Evolutionary conservation across 2,797 vertebrate species (phyloP).

Genomic region (Hemibagrus guttatus): DNA sequence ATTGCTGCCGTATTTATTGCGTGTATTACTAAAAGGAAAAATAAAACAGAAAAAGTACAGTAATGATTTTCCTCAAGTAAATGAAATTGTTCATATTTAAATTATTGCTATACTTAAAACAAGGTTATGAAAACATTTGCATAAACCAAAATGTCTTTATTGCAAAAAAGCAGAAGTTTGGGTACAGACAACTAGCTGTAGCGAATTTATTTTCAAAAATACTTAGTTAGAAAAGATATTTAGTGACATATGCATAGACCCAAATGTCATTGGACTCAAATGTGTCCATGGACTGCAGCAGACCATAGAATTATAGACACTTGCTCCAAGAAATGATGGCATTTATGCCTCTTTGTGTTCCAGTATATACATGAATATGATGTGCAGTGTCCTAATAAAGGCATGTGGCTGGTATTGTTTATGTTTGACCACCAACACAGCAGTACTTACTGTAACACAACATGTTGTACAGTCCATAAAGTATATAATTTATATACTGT

Average conservation of each 20-base stretch:
- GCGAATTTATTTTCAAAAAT: neutral
- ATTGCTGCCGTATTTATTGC: too few relatives aligned
- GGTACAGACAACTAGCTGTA: neutral
- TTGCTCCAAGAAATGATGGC: neutral
- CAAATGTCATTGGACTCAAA: neutral
- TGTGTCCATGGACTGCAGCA: neutral
- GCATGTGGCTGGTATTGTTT: neutral
- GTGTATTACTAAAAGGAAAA: neutral
- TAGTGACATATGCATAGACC: neutral
- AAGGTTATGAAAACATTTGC: neutral
- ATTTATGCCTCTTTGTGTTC: neutral
- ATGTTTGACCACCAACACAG: neutral
- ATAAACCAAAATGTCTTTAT: conserved; percentile 20
- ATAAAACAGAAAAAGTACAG: neutral
- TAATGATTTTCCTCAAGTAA: neutral
- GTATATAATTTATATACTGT: neutral
- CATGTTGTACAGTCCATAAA: neutral
- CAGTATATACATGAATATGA: neutral
- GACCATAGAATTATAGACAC: neutral
- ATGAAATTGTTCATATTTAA: neutral
- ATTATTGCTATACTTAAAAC: neutral
- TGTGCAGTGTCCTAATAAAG: neutral
- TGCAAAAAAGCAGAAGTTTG: neutral
- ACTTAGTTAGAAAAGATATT: neutral
- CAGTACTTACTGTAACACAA: neutral